Base-by-base conservation (phyloP, 92 coral and sea anemone species). In the Pocillopora meandrina region DNA sequence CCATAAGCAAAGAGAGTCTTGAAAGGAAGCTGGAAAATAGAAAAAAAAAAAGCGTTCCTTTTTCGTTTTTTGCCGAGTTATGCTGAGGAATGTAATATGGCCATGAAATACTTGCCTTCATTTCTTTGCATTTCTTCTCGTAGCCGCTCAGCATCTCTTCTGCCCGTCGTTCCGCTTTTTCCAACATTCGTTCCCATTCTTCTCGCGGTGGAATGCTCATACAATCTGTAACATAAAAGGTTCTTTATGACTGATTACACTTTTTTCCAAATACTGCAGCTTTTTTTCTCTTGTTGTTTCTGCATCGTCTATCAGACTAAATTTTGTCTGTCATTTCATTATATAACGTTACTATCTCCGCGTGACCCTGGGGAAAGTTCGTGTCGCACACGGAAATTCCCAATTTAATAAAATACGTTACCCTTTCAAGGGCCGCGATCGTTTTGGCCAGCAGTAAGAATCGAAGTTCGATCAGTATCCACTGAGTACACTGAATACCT, bases 1-100 rank as follows among this genome's bases (percentile, higher is more conserved):
- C 99, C 99, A 73, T 77, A 65, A 20, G 91, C 87, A 77, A 81
- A 92, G 55, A 94, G 73, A 56, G 95, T 82, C 90, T 90, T 88
- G 70, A 73, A 86, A 31, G 89, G 86, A 17, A 88, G 73, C 93
- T 90, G 78, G 20, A 72, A 68, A 10, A 80, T 10, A 21, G 15
- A 84, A 62, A 81, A 57, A 3, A 73, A 82, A n/a, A 3, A 49
- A 9, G 59, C 11, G 16, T 76, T n/a, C 42, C 16, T 23, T 49
- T 73, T 11, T 73, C 10, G 13, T 18, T 42, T 42, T 9, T 47
- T 73, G 13, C 49, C 10, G 49, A 2, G 5, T 14, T 14, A 47
- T 14, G 33, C 56, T 8, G 13, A 67, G 2, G 15, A 67, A 19
- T 42, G 52, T 3, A 42, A 7, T 3, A 42, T 42, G 7, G 52